Evolutionary conservation across 2,888 invertebrate species (phyloP), one percentile per base, ranked within the genome.

Genomic region (Hartigia nigra): DNA sequence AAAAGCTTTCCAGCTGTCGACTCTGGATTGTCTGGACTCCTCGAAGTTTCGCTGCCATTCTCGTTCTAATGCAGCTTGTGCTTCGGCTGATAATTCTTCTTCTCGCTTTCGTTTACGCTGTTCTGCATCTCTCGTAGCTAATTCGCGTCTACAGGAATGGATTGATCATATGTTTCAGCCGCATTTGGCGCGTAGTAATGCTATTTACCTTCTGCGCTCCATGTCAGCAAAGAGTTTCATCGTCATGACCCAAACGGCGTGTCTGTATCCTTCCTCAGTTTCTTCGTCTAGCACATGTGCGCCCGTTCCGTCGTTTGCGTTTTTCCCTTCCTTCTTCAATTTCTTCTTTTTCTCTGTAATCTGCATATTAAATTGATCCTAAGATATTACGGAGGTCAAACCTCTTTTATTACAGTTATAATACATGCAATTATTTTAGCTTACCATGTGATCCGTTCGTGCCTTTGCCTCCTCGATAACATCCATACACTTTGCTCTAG

Each of bases 41-140:
- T 99, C 99, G 93, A 98, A 99, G 92, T 99, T 99, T 91, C 98
- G 98, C 84, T 98, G 97, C 98, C 98, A 99, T 91, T 99, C 99
- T 86, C 97, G 97, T 89, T 99, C 98, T 75, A 96, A 92, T 81
- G 97, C 96, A 80, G 95, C 94, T 87, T 96, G 96, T 88, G 98
- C 98, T 89, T 98, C 98, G 78, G 97, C 97, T 81, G 97, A 97
- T 77, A 98, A 95, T 93, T 98, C 98, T 31, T 96, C 95, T 92
- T 99, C 98, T 12, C 98, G 94, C 92, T 98, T 98, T 74, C 99
- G 93, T 91, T 98, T 98, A 77, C 98, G 94, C 87, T 98, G 98
- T 90, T 98, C 98, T 92, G 97, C 96, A 87, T 98, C 98, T 74
- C 98, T 94, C 23, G 96, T 96, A 87, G 98, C 98, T 75, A 98